phyloP scores from a whole-genome alignment of 2,797 vertebrate species.

The Pristis pectinata region DNA sequence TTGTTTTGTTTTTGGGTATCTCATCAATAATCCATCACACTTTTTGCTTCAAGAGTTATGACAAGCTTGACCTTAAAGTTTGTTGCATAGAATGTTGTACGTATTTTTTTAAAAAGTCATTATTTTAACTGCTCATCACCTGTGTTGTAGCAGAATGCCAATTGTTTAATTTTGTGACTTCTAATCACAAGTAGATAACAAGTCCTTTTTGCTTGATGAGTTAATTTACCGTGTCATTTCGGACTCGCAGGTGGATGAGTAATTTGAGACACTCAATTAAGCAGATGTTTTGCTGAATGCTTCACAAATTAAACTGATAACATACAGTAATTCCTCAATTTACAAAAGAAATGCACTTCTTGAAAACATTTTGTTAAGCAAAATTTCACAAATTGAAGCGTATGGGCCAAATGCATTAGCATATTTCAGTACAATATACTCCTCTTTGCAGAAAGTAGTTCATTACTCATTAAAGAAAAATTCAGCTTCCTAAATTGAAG shows the following conservation, averaged over 20 bases:
- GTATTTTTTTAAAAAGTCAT: not conserved
- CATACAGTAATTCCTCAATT: not conserved
- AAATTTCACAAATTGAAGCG: too few relatives aligned
- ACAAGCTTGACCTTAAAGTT: slow-evolving; percentile 27
- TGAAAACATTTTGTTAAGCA: too few relatives aligned
- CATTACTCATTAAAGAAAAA: too few relatives aligned
- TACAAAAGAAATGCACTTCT: too few relatives aligned
- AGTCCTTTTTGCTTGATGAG: not conserved
- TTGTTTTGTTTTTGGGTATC: slow-evolving; percentile 2
- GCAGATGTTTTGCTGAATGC: not conserved
- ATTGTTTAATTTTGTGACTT: not conserved
- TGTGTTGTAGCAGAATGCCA: not conserved
- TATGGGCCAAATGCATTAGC: too few relatives aligned
- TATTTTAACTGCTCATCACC: not conserved
- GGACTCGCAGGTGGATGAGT: not conserved
- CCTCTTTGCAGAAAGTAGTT: too few relatives aligned
- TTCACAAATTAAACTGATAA: not conserved
- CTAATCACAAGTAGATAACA: not conserved
- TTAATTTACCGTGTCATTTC: not conserved
- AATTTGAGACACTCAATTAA: not conserved
- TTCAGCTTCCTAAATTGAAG: too few relatives aligned
- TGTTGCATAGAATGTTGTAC: not conserved
- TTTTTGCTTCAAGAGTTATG: slow-evolving; percentile 18
- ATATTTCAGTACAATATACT: too few relatives aligned
- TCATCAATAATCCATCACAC: slow-evolving; percentile 27